Evolutionary conservation across 2,888 invertebrate species (phyloP).

Genomic region (Ceraclea dissimilis): DNA sequence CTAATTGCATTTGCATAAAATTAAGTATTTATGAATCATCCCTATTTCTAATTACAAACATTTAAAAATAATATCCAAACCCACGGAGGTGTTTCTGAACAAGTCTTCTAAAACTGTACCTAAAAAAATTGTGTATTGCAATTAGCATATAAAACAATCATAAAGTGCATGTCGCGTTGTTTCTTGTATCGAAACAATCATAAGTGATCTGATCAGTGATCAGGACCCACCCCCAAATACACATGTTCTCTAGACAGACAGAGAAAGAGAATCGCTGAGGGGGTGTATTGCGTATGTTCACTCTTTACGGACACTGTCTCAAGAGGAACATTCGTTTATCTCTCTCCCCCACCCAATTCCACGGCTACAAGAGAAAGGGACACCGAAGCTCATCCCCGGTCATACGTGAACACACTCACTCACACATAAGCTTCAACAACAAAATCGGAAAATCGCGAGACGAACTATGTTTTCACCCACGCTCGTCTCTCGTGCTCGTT

Average conservation of each 20-base stretch:
- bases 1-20: too few relatives aligned
- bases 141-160: neutral
- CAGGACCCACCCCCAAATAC: conserved; percentile 9
- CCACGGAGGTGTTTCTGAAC: too few relatives aligned
- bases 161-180: too few relatives aligned
- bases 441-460: conserved; percentile 14
- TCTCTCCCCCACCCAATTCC: conserved; percentile 5
- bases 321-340: conserved; percentile 18
- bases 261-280: conserved; percentile 7
- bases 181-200: too few relatives aligned
- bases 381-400: conserved; percentile 18
- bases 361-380: conserved; percentile 13
- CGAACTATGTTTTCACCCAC: neutral
- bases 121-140: too few relatives aligned
- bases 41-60: too few relatives aligned
- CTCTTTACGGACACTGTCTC: conserved; percentile 18
- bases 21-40: too few relatives aligned
- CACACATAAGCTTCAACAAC: conserved; percentile 11
- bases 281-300: conserved; percentile 16
- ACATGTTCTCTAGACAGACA: conserved; percentile 14
- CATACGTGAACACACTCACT: conserved; percentile 23
- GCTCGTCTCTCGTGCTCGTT: neutral
- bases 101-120: too few relatives aligned
- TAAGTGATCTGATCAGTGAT: neutral
- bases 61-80: too few relatives aligned